These are phyloP conservation scores for Idaea biselata DNA, from an alignment of 2,888 invertebrate species.

Conservation along the genomic window DNA sequence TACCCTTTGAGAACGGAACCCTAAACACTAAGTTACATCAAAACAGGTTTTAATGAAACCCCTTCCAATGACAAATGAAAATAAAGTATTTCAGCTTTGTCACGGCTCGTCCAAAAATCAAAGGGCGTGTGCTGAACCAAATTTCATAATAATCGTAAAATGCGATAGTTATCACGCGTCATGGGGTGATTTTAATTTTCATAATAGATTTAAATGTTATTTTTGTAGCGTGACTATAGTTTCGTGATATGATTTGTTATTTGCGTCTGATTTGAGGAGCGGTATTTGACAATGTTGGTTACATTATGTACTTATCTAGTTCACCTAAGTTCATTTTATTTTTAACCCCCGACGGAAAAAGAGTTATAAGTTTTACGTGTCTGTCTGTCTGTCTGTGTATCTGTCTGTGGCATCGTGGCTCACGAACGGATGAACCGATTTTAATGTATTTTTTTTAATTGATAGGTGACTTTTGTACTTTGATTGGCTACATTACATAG, in stretches of 20 bases:
- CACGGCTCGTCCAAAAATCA: not conserved
- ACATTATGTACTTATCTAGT: not conserved
- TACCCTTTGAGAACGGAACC: no score
- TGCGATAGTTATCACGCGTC: constrained; percentile 49
- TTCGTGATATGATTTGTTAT: constrained; percentile 9
- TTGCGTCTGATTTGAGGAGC: constrained; percentile 11
- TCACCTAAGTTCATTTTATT: not conserved
- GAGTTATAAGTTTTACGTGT: no score
- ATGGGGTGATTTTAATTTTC: constrained; percentile 53
- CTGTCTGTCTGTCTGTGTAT: no score
- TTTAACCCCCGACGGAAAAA: no score
- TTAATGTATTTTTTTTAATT: no score
- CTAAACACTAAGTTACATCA: no score
- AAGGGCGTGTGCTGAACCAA: constrained; percentile 26
- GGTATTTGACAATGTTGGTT: not conserved
- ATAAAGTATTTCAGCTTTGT: not conserved
- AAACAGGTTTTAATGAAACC: not conserved
- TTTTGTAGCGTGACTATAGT: constrained; percentile 16
- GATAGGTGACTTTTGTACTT: no score
- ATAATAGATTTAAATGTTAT: constrained; percentile 62
- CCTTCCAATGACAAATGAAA: not conserved
- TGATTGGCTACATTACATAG: no score
- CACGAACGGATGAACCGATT: no score
- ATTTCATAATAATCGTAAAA: constrained; percentile 41
- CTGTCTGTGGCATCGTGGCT: no score